phyloP scores from a whole-genome alignment of 2,113 vertebrate species.

The Athene cunicularia region DNA sequence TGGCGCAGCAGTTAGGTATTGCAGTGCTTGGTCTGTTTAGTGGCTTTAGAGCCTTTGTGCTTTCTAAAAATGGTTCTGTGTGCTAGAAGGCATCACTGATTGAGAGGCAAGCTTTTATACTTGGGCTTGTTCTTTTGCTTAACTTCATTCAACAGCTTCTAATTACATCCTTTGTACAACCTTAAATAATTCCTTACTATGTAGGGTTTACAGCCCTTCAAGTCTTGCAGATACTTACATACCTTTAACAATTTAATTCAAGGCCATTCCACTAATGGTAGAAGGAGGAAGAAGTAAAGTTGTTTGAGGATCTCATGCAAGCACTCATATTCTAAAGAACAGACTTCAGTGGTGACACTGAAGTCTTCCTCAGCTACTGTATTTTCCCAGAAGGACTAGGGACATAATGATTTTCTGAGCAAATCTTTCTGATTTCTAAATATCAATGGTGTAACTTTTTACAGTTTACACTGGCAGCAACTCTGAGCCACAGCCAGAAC shows the following conservation, averaged over 20 bases:
- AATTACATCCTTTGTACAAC: neutral
- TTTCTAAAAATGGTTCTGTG: neutral
- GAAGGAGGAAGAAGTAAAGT: neutral
- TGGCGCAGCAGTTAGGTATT: neutral
- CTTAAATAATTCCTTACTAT: neutral
- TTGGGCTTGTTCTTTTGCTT: neutral
- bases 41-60: neutral
- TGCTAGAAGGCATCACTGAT: neutral
- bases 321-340: neutral
- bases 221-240: neutral
- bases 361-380: neutral
- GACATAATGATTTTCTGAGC: neutral
- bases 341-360: neutral
- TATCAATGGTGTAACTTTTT: neutral
- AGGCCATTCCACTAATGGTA: neutral
- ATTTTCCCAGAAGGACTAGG: neutral
- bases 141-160: neutral
- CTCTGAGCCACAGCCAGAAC: slow-evolving; percentile 71
- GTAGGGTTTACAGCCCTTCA: neutral
- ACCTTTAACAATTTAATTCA: neutral
- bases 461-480: slow-evolving; percentile 60
- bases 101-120: neutral
- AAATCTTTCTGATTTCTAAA: neutral
- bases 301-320: neutral
- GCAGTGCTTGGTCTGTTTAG: neutral